Evolutionary conservation across 2,888 invertebrate genomes (phyloP), one percentile per base, ranked within the genome.

Genomic region (Meliscaeva auricollis): DNA sequence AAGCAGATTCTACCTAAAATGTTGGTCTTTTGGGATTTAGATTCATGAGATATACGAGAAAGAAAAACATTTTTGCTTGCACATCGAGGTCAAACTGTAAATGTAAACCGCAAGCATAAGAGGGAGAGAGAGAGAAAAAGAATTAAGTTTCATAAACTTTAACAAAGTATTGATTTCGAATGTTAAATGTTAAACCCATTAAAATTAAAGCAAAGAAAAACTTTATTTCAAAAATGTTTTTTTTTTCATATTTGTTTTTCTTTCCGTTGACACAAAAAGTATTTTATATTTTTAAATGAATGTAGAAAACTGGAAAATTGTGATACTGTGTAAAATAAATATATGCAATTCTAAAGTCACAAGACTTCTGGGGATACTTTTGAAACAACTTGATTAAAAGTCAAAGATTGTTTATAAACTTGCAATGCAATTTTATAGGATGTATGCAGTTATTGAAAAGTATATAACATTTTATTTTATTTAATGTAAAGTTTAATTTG

Each of bases 301-400:
- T 46, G 6, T 13, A 44, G 26, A 46, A 9, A 66, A 22, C 50
- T 66, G 9, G 9, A 38, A 6, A 60, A 4, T 2, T 11, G 3
- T 15, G 44, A 1, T 11, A 32, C 9, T 64, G 2, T 30, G 15
- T 17, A 4, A 44, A 7, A 15, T 6, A 30, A 46, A 15, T 46
- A 17, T 44, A 13, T 11, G 9, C 15, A 8, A 2, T n/a, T n/a
- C n/a, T n/a, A n/a, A n/a, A n/a, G n/a, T n/a, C n/a, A n/a, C n/a
- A n/a, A n/a, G n/a, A n/a, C n/a, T n/a, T n/a, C n/a, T n/a, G n/a
- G n/a, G n/a, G 5, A 26, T 44, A 46, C 17, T 64, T 48, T 66
- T 35, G 9, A 50, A 48, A 30, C 13, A 35, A 66, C 35, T 66
- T n/a, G 35, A 66, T 66, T 66, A 48, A 66, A 66, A 66, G 35